Evolutionary conservation across 2,113 vertebrate genomes (phyloP), one percentile per base, ranked within the genome.

Genomic region (Mustela lutreola): DNA sequence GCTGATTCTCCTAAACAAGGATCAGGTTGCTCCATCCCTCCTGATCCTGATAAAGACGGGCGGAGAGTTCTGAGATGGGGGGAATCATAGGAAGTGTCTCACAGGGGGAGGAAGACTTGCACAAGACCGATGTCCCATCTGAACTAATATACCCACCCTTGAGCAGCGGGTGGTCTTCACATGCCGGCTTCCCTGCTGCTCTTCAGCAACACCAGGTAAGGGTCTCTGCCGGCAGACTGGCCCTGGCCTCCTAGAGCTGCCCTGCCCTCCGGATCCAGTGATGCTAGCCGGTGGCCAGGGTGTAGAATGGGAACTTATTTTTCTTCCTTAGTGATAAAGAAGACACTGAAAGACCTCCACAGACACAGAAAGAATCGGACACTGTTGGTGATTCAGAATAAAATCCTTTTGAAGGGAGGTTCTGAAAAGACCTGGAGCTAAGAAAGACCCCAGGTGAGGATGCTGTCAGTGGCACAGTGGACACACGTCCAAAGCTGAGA

Each of bases 1-100:
- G 36, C 12, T 5, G 18, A 4, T 2, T 22, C 28, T 58, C 26
- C 22, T 33, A 22, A 16, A 14, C 3, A 39, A 45, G 48, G 50
- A 12, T 10, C 39, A 28, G 11, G 6, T 12, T 9, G 11, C 36
- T 1, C 12, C 50, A 19, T 60, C 50, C 70, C 21, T 71, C 71
- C 56, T 9, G 50, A 3, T 50, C 28, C 18, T n/a, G 21, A 36
- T 22, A 11, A 33, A 31, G 21, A 62, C 1, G 2, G 60, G 8
- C 50, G 11, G 24, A 67, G 24, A 16, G 28, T 9, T 50, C 18
- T 4, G 26, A 56, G 19, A 12, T 0, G 1, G 8, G 48, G 5
- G 31, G 48, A 9, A 2, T 24, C 0, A 11, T 24, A 39, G 24
- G 39, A 91, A n/a, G 18, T 31, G 19, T 4, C 4, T 1, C 24